A percentile compares a stretch with the other conserved stretches of the same genome.
These are phyloP conservation scores for Drosophila putrida DNA, from an alignment of 2,888 invertebrate genomes.

Conservation along the genomic window DNA sequence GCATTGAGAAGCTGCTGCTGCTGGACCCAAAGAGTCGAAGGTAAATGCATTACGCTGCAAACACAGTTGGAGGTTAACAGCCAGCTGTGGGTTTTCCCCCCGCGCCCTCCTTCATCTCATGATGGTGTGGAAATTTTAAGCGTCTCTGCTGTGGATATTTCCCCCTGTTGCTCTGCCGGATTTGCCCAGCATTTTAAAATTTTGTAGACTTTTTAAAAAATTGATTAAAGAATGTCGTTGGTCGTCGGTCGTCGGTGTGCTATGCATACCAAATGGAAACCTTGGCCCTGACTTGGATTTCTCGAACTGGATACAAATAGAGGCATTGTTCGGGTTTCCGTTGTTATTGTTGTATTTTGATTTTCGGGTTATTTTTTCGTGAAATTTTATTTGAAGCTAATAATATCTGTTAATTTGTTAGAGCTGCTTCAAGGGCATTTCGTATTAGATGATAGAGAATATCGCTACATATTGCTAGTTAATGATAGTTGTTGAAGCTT, in stretches of 20 bases:
- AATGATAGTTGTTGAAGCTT: neutral
- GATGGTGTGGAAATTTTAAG: slow-evolving; percentile 9
- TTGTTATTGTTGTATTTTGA: slow-evolving; percentile 6
- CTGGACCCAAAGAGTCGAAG: slow-evolving; percentile 22
- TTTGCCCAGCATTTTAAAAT: slow-evolving; percentile 44
- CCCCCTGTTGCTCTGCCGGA: slow-evolving; percentile 1
- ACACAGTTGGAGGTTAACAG: slow-evolving; percentile 37
- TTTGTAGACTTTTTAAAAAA: slow-evolving; percentile 24
- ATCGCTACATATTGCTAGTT: neutral
- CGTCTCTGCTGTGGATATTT: slow-evolving; percentile 23
- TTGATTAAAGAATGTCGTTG: slow-evolving; percentile 55
- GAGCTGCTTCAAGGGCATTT: slow-evolving; percentile 16
- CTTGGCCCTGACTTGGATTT: slow-evolving; percentile 67
- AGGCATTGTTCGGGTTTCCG: slow-evolving; percentile 35
- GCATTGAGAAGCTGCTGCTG: slow-evolving; percentile 29
- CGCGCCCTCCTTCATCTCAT: neutral
- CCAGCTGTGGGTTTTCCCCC: slow-evolving; percentile 26
- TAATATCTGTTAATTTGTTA: slow-evolving; percentile 17
- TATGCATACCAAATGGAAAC: slow-evolving; percentile 56
- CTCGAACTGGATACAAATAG: slow-evolving; percentile 39
- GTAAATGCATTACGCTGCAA: slow-evolving; percentile 37
- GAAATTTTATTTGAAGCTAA: slow-evolving; percentile 16
- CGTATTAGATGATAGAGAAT: neutral
- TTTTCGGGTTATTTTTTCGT: slow-evolving; percentile 15
- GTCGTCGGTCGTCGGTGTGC: slow-evolving; percentile 3